Percentiles rank a stretch among this genome's conserved stretches.
Evolutionary conservation across 2,113 vertebrate genomes (phyloP).

Genomic region (Labrus mixtus): DNA sequence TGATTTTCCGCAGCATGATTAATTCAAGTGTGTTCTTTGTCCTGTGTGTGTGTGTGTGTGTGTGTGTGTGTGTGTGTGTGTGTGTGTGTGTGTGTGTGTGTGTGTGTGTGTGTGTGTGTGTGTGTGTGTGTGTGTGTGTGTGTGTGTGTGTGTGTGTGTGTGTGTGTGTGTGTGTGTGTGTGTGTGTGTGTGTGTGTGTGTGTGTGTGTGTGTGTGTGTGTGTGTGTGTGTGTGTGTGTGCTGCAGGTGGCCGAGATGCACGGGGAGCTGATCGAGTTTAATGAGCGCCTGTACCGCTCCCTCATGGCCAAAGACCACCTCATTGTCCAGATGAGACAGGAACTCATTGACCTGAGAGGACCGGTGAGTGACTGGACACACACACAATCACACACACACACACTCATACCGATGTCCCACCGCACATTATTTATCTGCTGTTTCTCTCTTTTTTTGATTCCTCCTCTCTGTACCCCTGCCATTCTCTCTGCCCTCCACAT

Average conservation of each 20-base stretch:
- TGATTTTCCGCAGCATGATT: background rate
- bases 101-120: too few species aligned
- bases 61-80: too few species aligned
- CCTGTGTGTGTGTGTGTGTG: too few species aligned
- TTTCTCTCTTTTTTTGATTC: background rate
- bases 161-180: too few species aligned
- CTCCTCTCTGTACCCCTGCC: background rate
- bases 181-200: too few species aligned
- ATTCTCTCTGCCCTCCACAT: background rate
- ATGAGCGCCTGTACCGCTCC: conserved; percentile 94
- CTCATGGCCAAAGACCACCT: conserved; percentile 97
- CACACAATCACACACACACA: conserved; percentile 21
- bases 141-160: too few species aligned
- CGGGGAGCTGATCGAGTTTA: conserved; percentile 98
- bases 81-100: too few species aligned
- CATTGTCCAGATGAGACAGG: conserved; percentile 96
- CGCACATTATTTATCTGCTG: conserved; percentile 23
- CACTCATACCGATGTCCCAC: conserved; percentile 15
- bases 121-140: too few species aligned
- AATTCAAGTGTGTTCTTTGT: background rate
- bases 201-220: too few species aligned
- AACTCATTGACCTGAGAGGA: conserved; percentile 96
- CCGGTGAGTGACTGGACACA: conserved; percentile 85
- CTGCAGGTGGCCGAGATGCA: conserved; percentile 98
- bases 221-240: conserved; percentile 29